Conservation (phyloP, 2,113 vertebrate genomes). For the Gavialis gangeticus region DNA sequence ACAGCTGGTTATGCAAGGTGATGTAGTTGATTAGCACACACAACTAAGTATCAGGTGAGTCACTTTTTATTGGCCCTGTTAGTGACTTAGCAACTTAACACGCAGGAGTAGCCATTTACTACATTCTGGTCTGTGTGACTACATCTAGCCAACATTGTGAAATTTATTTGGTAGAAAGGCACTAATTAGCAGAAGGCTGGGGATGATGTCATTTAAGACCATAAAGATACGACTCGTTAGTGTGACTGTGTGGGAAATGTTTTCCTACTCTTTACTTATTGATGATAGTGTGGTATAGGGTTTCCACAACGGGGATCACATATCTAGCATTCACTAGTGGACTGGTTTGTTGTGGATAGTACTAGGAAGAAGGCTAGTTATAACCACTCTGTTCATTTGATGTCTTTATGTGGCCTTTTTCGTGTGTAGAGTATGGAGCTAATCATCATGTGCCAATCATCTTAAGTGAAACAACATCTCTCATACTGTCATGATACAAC, state of each 20-base stretch:
- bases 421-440: background rate
- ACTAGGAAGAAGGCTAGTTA: background rate
- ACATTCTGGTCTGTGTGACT: background rate
- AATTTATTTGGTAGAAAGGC: background rate
- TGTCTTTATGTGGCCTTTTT: background rate
- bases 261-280: background rate
- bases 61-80: background rate
- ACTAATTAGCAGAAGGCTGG: background rate
- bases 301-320: background rate
- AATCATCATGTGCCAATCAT: background rate
- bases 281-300: background rate
- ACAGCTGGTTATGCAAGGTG: background rate
- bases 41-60: background rate
- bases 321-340: background rate
- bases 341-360: background rate
- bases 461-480: background rate
- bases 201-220: background rate
- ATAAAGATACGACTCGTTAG: background rate
- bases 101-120: background rate
- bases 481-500: background rate
- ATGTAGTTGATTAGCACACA: background rate
- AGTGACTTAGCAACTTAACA: background rate
- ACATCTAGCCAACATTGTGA: background rate
- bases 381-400: background rate
- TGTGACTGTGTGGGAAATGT: background rate